A percentile compares a stretch with the other conserved stretches of the same genome.
Evolutionary conservation across 2,113 vertebrate genomes (phyloP).

Genomic region (Piaya cayana): DNA sequence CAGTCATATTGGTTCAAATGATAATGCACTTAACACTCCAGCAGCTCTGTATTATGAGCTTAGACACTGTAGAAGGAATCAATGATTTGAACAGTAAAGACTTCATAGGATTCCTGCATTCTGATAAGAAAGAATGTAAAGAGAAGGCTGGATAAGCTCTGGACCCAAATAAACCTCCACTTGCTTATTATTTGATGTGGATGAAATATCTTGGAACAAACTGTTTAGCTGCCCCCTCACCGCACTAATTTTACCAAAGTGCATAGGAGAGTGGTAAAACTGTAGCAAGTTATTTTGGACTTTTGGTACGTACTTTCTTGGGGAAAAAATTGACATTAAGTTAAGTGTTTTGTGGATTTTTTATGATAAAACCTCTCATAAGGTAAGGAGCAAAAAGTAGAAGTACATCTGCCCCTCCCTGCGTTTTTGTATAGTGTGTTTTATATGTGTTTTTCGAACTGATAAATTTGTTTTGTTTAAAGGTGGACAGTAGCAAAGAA

Average conservation of each 20-base stretch:
- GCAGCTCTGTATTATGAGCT: background rate
- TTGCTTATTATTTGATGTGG: background rate
- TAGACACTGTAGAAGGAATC: background rate
- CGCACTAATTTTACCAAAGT: background rate
- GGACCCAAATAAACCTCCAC: background rate
- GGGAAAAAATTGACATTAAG: rapidly evolving
- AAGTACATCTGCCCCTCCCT: background rate
- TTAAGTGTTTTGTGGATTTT: background rate
- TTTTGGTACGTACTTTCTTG: background rate
- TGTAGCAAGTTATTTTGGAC: background rate
- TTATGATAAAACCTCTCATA: background rate
- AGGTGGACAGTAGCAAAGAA: constrained; percentile 98
- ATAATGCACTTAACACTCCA: background rate
- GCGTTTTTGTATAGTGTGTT: background rate
- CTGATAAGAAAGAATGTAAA: background rate
- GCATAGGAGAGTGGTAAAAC: background rate
- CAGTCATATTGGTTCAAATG: background rate
- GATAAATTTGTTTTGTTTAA: constrained; percentile 7
- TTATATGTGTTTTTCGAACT: background rate
- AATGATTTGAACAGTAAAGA: background rate
- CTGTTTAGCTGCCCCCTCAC: background rate
- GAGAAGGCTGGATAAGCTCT: background rate
- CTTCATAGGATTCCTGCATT: background rate
- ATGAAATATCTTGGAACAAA: background rate
- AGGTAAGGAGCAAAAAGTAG: background rate